These are phyloP conservation scores for Drosophila takahashii DNA, from an alignment of 1,140 invertebrate species.

Conservation along the genomic window DNA sequence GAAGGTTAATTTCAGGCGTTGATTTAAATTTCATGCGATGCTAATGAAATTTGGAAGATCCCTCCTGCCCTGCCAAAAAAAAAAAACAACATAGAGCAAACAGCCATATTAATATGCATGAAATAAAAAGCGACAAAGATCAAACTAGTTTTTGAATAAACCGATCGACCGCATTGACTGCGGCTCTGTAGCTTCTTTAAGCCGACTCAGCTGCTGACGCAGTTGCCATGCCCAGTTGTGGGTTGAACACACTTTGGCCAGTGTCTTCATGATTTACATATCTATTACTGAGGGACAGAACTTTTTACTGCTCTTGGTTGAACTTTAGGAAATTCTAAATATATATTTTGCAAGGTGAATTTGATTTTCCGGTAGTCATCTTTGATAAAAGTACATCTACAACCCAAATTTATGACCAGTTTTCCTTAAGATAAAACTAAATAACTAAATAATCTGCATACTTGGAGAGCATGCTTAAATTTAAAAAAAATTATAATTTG, in stretches of 20 bases:
- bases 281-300: slow-evolving; percentile 10
- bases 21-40: slow-evolving; percentile 62
- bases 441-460: too few species aligned
- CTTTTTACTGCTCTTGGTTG: neutral
- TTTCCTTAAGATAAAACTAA: too few species aligned
- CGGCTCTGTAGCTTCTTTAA: slow-evolving; percentile 13
- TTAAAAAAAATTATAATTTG: neutral
- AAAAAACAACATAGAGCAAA: slow-evolving; percentile 17
- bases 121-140: slow-evolving; percentile 43
- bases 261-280: slow-evolving; percentile 33
- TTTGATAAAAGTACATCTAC: too few species aligned
- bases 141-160: slow-evolving; percentile 46
- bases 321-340: neutral
- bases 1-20: slow-evolving; percentile 59
- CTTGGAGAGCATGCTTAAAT: neutral
- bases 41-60: slow-evolving; percentile 59
- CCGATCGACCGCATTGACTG: slow-evolving; percentile 23
- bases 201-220: slow-evolving; percentile 26
- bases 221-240: slow-evolving; percentile 43
- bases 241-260: slow-evolving; percentile 13
- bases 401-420: too few species aligned
- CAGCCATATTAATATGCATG: slow-evolving; percentile 36
- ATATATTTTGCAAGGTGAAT: neutral
- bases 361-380: neutral
- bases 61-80: slow-evolving; percentile 27